These are phyloP conservation scores for Lamprotornis superbus DNA, from an alignment of 2,113 vertebrate species.

Conservation along the genomic window DNA sequence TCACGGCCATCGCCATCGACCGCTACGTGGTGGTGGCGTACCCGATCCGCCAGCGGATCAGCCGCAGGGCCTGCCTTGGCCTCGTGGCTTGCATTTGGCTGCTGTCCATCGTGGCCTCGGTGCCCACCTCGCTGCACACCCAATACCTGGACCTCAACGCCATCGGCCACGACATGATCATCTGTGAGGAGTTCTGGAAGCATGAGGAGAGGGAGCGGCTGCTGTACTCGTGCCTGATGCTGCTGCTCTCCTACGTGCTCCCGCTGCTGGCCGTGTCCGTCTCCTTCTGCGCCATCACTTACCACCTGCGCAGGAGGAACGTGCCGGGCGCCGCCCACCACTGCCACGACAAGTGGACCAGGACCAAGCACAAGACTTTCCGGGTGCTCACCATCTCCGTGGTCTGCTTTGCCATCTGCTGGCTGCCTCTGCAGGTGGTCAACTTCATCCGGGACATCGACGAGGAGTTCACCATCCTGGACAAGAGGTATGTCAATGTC, in stretches of 20 bases:
- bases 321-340: slow-evolving; percentile 62
- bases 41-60: slow-evolving; percentile 76
- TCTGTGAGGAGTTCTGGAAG: slow-evolving; percentile 88
- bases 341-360: slow-evolving; percentile 75
- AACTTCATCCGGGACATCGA: slow-evolving; percentile 83
- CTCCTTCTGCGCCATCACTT: slow-evolving; percentile 86
- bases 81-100: slow-evolving; percentile 81
- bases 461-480: slow-evolving; percentile 75
- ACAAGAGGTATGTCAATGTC: slow-evolving; percentile 78
- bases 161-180: slow-evolving; percentile 79
- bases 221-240: slow-evolving; percentile 83
- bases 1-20: slow-evolving; percentile 86
- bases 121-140: slow-evolving; percentile 77
- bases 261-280: slow-evolving; percentile 78
- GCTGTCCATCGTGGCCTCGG: slow-evolving; percentile 73
- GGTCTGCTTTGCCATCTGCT: slow-evolving; percentile 84
- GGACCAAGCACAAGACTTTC: slow-evolving; percentile 83
- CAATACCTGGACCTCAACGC: slow-evolving; percentile 80
- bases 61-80: slow-evolving; percentile 74
- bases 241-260: slow-evolving; percentile 85
- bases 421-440: slow-evolving; percentile 87
- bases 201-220: slow-evolving; percentile 74
- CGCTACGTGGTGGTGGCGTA: slow-evolving; percentile 85
- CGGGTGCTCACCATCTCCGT: slow-evolving; percentile 79
- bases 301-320: slow-evolving; percentile 73